These are phyloP conservation scores for Drosophila macrospina DNA, from an alignment of 2,888 invertebrate species.

Conservation along the genomic window DNA sequence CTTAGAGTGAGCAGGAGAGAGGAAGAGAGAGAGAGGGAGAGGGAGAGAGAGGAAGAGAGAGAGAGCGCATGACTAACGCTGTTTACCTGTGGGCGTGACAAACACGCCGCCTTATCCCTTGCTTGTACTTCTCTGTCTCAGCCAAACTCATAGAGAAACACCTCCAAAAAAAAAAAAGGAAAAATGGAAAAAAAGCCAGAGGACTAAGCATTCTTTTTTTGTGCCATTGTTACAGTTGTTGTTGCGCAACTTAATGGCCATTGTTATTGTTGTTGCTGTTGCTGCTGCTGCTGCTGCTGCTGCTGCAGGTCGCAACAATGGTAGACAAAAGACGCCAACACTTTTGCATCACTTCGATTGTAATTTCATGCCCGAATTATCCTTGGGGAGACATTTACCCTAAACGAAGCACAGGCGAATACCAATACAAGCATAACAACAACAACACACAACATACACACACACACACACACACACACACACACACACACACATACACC, in stretches of 20 bases:
- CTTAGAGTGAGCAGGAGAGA: background rate
- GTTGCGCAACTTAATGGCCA: constrained; percentile 55
- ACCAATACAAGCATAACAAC: constrained; percentile 26
- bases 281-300: constrained; percentile 16
- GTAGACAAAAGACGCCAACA: constrained; percentile 75
- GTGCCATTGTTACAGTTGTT: constrained; percentile 19
- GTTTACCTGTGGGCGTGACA: constrained; percentile 59
- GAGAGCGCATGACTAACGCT: constrained; percentile 8
- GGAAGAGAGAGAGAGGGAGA: background rate
- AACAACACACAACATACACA: constrained; percentile 33
- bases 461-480: constrained; percentile 25
- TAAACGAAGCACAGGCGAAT: constrained; percentile 58
- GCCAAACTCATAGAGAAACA: constrained; percentile 4
- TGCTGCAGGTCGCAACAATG: constrained; percentile 55
- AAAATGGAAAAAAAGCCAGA: constrained; percentile 33
- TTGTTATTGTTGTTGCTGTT: constrained; percentile 34
- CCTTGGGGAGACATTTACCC: constrained; percentile 83
- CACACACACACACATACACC: constrained; percentile 22
- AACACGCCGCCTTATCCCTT: background rate
- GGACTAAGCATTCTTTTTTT: constrained; percentile 44
- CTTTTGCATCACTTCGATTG: constrained; percentile 82
- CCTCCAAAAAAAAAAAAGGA: too few relatives aligned
- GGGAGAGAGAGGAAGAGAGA: constrained; percentile 1
- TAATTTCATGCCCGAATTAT: constrained; percentile 85
- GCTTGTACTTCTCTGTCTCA: background rate